Base-by-base conservation (phyloP, 2,888 invertebrate species). In the Lithophane socia region DNA sequence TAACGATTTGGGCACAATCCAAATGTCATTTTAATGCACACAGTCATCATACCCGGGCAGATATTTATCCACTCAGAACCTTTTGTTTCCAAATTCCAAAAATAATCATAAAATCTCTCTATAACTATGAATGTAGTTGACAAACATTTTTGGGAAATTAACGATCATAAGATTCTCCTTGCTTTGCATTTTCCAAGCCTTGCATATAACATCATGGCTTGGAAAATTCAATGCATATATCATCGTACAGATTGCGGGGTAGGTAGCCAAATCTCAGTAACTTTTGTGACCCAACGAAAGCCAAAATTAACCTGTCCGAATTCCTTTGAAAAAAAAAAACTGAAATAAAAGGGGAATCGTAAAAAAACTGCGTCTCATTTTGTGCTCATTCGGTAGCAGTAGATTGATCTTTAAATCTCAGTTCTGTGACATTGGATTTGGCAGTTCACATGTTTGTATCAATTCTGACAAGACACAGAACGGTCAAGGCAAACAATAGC, bases 1-100 rank as follows among this genome's bases (percentile, higher is more conserved):
- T 89, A 89, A 88, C 84, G 49, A 86, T 88, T 93, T 94, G 94
- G 94, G 90, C 86, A 87, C 89, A 91, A 91, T 94, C 95, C 94
- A 94, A 95, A 92, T 92, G 91, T 91, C 90, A 92, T 90, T 90
- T 88, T 88, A 89, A 90, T 87, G 83, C 81, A 82, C 73, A 82
- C 80, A 83, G 73, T 74, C 87, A 83, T 85, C 78, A 86, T 84
- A 80, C 77, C 83, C 85, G 79, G 63, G 76, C 69, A 81, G 82
- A 83, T 37, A 37, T 86, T 82, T 84, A 86, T 84, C 77, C 16
- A 71, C 77, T 77, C 78, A 77, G 72, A 65, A 64, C 76, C 77
- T 68, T 83, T 86, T 86, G 74, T 83, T 79, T 56, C 49, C 0
- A 75, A 72, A 75, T 75, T 73, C 68, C 21, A 44, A 52, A 73